Evolutionary conservation across 2,113 vertebrate genomes (phyloP), one percentile per base, ranked within the genome.

Genomic region (Tetrao urogallus): DNA sequence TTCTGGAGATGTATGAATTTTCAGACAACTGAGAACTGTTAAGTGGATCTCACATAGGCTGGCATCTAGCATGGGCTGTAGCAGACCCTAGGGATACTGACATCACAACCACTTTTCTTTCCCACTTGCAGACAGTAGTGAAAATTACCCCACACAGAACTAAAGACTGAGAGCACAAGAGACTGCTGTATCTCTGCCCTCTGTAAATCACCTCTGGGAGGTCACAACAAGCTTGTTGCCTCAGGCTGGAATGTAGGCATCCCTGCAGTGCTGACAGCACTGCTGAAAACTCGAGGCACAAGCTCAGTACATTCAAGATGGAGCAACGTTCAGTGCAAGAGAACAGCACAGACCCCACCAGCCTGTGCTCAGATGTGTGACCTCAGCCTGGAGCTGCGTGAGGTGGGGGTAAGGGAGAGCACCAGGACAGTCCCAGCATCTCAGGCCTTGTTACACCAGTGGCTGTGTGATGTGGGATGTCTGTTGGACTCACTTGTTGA

Each of bases 351-450:
- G 25, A 7, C 7, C 66, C 42, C 3, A 0, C 40, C 16, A 45
- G 9, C 22, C 42, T 36, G 4, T 6, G 34, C 25, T 4, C 28
- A 8, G 3, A 0, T 7, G 40, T 30, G 17, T 7, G n/a, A 60
- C 48, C 38, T 27, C 32, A 60, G 3, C 45, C 28, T 22, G n/a
- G 36, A 61, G 2, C 74, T n/a, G 17, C 0, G 3, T 18, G 30
- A 36, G 16, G 24, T 8, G 3, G 3, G 60, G 54, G 25, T 32
- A 34, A 36, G 25, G 47, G 67, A 69, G 16, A 36, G 40, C 2
- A 0, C 17, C 0, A 2, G 40, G 21, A 50, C 42, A 38, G 36
- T 21, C 32, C 27, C 8, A 36, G 48, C 8, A 10, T 28, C 30
- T 17, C 13, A 27, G 21, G 32, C 15, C 30, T 57, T 1, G 0